Evolutionary conservation across 2,797 vertebrate genomes (phyloP).

Genomic region (Enteromius anoplus): DNA sequence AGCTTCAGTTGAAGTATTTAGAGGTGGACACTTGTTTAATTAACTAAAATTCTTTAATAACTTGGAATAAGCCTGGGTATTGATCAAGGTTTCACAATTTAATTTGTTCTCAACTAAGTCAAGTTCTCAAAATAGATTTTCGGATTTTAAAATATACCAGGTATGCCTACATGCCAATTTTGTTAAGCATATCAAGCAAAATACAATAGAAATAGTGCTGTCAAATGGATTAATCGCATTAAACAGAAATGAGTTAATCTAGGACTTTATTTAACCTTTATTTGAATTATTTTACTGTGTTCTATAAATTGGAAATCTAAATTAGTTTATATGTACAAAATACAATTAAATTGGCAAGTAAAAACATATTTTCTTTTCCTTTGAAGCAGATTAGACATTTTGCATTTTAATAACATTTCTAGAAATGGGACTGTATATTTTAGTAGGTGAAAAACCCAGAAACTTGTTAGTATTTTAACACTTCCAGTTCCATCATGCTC

Average conservation of each 20-base stretch:
- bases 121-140: background rate
- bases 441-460: background rate
- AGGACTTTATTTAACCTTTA: background rate
- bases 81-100: background rate
- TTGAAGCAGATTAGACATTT: background rate
- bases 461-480: background rate
- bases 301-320: background rate
- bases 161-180: background rate
- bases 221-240: no score
- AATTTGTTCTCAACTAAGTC: no score
- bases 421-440: background rate
- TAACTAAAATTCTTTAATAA: background rate
- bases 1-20: background rate
- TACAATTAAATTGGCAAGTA: background rate
- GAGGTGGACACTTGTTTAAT: background rate
- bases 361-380: background rate
- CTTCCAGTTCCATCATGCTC: background rate
- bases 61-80: background rate
- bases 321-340: background rate
- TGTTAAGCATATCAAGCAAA: background rate
- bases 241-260: no score
- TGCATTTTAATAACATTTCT: background rate
- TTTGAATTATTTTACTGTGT: background rate
- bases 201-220: background rate
- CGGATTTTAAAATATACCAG: background rate